phyloP scores from a whole-genome alignment of 2,888 invertebrate species.

The Phymatocera aterrima region DNA sequence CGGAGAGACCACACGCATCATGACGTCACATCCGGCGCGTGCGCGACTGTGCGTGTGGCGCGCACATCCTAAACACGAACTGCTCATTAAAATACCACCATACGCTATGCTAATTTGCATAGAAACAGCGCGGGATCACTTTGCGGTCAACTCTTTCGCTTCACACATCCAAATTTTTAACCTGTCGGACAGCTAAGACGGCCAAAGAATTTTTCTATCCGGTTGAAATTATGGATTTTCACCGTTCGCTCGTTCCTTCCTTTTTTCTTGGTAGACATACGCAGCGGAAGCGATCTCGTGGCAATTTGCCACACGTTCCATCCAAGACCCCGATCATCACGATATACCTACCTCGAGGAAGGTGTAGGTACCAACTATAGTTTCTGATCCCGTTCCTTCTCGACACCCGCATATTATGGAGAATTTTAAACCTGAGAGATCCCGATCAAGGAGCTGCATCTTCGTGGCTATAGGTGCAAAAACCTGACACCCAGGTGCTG shows the following conservation, averaged over 20 bases:
- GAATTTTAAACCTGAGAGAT: neutral
- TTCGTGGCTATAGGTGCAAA: neutral
- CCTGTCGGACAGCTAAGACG: neutral
- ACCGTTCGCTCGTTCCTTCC: too few relatives aligned
- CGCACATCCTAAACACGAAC: constrained; percentile 56
- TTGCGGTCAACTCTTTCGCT: neutral
- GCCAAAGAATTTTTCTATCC: neutral
- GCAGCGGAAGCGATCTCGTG: too few relatives aligned
- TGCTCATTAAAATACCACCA: constrained; percentile 54
- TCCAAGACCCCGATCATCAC: too few relatives aligned
- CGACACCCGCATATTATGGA: neutral
- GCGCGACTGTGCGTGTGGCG: constrained; percentile 52
- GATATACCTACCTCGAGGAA: neutral
- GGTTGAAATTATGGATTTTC: too few relatives aligned
- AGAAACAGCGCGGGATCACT: constrained; percentile 4
- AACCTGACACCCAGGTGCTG: constrained; percentile 23
- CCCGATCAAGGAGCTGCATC: constrained; percentile 6
- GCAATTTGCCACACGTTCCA: too few relatives aligned
- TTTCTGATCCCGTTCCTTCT: neutral
- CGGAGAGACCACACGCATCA: constrained; percentile 52
- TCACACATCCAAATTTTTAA: neutral
- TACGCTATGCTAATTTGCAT: constrained; percentile 50
- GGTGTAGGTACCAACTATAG: too few relatives aligned
- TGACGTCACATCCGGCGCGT: constrained; percentile 58
- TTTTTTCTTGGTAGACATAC: too few relatives aligned